phyloP scores from a whole-genome alignment of 2,113 vertebrate species.

The Hucho hucho region DNA sequence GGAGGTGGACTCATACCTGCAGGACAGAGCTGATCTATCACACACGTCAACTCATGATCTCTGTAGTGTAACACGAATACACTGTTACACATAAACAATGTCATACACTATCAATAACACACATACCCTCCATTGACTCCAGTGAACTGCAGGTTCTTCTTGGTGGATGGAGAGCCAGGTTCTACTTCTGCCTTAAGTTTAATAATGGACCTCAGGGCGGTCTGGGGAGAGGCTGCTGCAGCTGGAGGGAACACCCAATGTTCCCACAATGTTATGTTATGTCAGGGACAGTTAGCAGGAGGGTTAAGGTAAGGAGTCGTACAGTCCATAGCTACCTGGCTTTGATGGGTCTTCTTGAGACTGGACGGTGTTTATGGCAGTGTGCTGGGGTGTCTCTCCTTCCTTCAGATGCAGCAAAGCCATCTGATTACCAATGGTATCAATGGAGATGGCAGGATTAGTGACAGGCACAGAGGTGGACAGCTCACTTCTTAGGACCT shows the following conservation, averaged over 20 bases:
- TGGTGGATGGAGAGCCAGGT: conserved; percentile 65
- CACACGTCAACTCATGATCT: too few relatives aligned
- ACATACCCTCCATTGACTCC: conserved; percentile 85
- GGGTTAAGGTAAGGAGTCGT: neutral
- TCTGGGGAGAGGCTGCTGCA: conserved; percentile 61
- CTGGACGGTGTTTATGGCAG: conserved; percentile 37
- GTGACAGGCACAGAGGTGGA: conserved; percentile 75
- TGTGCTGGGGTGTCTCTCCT: conserved; percentile 44
- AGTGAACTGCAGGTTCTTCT: conserved; percentile 81
- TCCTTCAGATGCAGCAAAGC: conserved; percentile 55
- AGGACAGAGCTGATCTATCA: conserved; percentile 1
- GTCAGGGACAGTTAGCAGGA: neutral
- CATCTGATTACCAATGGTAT: conserved; percentile 56
- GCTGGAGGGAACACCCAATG: conserved; percentile 26
- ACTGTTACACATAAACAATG: neutral
- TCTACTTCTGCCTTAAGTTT: conserved; percentile 76
- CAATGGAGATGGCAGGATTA: conserved; percentile 60
- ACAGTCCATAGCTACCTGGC: conserved; percentile 51
- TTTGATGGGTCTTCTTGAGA: conserved; percentile 43
- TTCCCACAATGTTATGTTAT: neutral
- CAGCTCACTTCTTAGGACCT: conserved; percentile 73
- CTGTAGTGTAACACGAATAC: neutral
- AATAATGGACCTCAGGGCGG: conserved; percentile 73
- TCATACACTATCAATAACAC: neutral
- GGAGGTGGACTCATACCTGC: conserved; percentile 84